These are phyloP conservation scores for Nematopogon swammerdamellus DNA, from an alignment of 2,888 invertebrate genomes.

Conservation along the genomic window DNA sequence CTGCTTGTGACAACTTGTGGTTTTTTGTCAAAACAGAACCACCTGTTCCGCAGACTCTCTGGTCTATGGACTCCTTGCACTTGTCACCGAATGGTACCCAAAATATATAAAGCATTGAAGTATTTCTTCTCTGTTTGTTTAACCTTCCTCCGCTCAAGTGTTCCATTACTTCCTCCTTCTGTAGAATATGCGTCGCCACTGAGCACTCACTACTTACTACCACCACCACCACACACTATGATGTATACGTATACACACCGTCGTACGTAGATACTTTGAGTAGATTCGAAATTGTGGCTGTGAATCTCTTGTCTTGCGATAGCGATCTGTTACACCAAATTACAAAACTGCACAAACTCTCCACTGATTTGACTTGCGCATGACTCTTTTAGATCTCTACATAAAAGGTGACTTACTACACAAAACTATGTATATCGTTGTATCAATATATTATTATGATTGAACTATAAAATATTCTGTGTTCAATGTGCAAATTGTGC, in stretches of 20 bases:
- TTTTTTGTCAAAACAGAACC: conserved; percentile 54
- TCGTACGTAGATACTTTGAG: conserved; percentile 21
- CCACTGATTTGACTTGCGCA: conserved; percentile 22
- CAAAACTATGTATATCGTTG: conserved; percentile 57
- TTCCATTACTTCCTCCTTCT: too few relatives aligned
- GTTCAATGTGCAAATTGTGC: conserved; percentile 34
- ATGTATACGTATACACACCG: conserved; percentile 15
- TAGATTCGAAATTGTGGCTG: conserved; percentile 49
- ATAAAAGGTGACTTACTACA: conserved; percentile 69
- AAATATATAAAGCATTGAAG: conserved; percentile 41
- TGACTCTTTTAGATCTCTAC: conserved; percentile 23
- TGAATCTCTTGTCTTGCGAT: conserved; percentile 35
- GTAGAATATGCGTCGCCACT: too few relatives aligned
- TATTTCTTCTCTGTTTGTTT: conserved; percentile 23
- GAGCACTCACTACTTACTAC: background rate
- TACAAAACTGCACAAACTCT: conserved; percentile 6
- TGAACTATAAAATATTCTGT: conserved; percentile 23
- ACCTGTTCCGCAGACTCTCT: conserved; percentile 50
- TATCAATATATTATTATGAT: conserved; percentile 25
- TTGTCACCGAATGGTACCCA: conserved; percentile 52
- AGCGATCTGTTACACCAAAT: conserved; percentile 22
- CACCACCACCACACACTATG: background rate
- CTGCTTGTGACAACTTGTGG: conserved; percentile 46
- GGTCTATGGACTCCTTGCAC: conserved; percentile 54
- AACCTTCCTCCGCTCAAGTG: too few relatives aligned